A percentile compares a stretch with the other conserved stretches of the same genome.
These are phyloP conservation scores for Poecilobothrus nobilitatus DNA, from an alignment of 2,888 invertebrate species.

Conservation along the genomic window DNA sequence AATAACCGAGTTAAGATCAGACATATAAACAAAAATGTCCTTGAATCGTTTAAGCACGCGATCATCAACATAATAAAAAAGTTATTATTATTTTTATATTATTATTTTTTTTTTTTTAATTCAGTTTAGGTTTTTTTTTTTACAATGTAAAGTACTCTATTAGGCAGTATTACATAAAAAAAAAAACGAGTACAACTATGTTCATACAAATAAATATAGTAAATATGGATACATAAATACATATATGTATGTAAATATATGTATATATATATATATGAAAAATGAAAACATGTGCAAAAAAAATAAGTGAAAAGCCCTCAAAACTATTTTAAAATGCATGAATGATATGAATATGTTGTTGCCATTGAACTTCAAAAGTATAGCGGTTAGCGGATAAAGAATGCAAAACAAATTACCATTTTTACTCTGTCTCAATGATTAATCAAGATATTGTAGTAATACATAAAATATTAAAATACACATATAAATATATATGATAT, in stretches of 20 bases:
- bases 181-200: background rate
- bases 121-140: background rate
- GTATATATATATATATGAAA: background rate
- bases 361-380: constrained; percentile 4
- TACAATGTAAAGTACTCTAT: background rate
- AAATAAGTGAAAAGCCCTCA: background rate
- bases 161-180: background rate
- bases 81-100: no score
- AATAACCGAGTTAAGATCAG: background rate
- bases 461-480: no score
- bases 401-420: background rate
- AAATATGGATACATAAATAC: background rate
- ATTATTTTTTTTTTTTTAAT: background rate
- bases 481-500: no score
- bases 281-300: background rate
- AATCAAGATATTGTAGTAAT: background rate
- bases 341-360: background rate
- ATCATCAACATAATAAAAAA: background rate
- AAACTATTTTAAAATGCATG: background rate
- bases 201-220: background rate
- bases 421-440: constrained; percentile 3
- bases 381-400: constrained; percentile 4
- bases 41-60: constrained; percentile 6
- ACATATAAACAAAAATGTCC: constrained; percentile 6
- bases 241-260: background rate